These are phyloP conservation scores for Drosophila limbata DNA, from an alignment of 2,888 invertebrate genomes.

Conservation along the genomic window DNA sequence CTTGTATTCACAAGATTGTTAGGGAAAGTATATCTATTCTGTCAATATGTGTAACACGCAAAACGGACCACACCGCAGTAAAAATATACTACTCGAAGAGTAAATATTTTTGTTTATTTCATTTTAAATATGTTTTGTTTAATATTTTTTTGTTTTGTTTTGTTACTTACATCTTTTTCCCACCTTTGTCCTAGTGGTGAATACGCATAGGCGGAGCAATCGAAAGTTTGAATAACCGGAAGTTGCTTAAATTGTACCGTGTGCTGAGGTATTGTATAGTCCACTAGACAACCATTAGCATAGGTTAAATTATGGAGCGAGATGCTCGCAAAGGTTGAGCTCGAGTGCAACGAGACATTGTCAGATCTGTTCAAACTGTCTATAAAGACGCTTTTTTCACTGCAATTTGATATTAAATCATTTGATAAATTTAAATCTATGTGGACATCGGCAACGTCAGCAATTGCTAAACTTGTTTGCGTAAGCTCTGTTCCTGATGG, in stretches of 20 bases:
- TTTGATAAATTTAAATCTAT: slow-evolving; percentile 43
- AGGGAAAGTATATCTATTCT: not conserved
- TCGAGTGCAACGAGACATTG: slow-evolving; percentile 55
- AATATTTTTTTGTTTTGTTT: not conserved
- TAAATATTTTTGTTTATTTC: slow-evolving; percentile 2
- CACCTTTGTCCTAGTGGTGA: slow-evolving; percentile 43
- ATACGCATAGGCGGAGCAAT: slow-evolving; percentile 73
- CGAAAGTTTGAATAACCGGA: slow-evolving; percentile 80
- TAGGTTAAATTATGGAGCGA: slow-evolving; percentile 34
- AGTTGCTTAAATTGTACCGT: slow-evolving; percentile 65
- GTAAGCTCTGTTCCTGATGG: slow-evolving; percentile 4
- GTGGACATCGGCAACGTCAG: slow-evolving; percentile 31
- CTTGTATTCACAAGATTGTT: slow-evolving; percentile 6
- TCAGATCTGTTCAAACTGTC: slow-evolving; percentile 62
- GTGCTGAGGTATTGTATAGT: slow-evolving; percentile 25
- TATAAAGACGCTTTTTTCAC: slow-evolving; percentile 68
- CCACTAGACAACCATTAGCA: slow-evolving; percentile 14
- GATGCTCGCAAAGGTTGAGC: slow-evolving; percentile 28
- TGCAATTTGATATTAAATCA: slow-evolving; percentile 69
- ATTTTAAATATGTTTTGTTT: not conserved
- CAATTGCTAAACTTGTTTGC: slow-evolving; percentile 18
- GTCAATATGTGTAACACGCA: not conserved
- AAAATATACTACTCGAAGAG: not conserved
- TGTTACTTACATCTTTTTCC: slow-evolving; percentile 78
- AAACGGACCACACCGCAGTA: not conserved